phyloP scores from a whole-genome alignment of 2,797 vertebrate genomes.

The Poecilia gillii region DNA sequence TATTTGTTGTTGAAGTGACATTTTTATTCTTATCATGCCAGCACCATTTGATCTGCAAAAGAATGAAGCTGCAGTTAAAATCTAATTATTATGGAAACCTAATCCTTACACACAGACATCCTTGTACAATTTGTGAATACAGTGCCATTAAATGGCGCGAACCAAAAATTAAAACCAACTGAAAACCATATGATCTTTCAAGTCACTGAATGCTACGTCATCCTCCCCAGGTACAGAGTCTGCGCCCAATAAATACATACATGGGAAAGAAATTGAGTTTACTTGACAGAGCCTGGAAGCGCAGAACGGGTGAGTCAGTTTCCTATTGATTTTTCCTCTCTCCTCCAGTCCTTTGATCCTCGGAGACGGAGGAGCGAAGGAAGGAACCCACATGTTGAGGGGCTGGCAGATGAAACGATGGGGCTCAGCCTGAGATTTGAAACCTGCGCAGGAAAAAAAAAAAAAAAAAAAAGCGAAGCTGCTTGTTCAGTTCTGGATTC shows the following conservation, averaged over 20 bases:
- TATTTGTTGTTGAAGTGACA: background rate
- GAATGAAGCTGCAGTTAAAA: background rate
- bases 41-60: background rate
- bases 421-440: conserved; percentile 32
- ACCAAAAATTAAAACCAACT: no score
- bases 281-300: conserved; percentile 36
- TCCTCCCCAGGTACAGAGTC: conserved; percentile 15
- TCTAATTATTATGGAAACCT: background rate
- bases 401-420: conserved; percentile 6
- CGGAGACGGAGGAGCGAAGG: background rate
- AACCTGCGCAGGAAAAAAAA: conserved; percentile 25
- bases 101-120: background rate
- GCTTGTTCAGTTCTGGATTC: conserved; percentile 26
- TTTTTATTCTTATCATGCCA: background rate
- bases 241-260: conserved; percentile 40
- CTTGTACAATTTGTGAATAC: background rate
- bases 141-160: background rate
- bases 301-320: conserved; percentile 40
- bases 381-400: background rate
- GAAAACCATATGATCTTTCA: conserved; percentile 8
- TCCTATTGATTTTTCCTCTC: conserved; percentile 49
- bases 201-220: conserved; percentile 10
- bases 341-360: conserved; percentile 14
- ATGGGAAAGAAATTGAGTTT: conserved; percentile 53
- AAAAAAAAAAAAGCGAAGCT: conserved; percentile 26